A percentile compares a stretch with the other conserved stretches of the same genome.
These are phyloP conservation scores for Calliopsis andreniformis DNA, from an alignment of 1,140 invertebrate genomes.

Conservation along the genomic window DNA sequence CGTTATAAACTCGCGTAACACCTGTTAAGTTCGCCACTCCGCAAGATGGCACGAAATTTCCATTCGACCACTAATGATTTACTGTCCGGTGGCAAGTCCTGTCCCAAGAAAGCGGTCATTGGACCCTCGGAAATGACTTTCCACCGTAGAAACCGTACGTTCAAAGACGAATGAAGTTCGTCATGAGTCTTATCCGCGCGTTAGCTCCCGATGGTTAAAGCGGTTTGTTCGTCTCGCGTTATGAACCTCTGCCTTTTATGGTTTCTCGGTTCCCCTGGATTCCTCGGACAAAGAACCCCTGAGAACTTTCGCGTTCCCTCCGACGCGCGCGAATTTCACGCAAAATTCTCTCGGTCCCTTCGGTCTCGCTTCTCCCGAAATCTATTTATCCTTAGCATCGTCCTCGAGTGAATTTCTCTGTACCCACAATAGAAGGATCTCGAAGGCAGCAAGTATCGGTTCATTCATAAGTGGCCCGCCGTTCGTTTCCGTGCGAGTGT, in stretches of 20 bases:
- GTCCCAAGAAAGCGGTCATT: conserved; percentile 36
- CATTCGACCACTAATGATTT: conserved; percentile 64
- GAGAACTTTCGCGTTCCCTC: too few species aligned
- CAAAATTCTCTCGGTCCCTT: too few species aligned
- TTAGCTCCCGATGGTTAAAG: background rate
- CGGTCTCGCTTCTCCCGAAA: background rate
- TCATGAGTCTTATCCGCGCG: background rate
- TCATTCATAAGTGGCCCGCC: conserved; percentile 61
- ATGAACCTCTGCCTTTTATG: too few species aligned
- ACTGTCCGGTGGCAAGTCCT: conserved; percentile 33
- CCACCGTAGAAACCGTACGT: conserved; percentile 3
- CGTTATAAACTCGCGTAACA: conserved; percentile 66
- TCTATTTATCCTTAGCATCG: too few species aligned
- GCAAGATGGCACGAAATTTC: conserved; percentile 55
- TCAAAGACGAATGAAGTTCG: conserved; percentile 3
- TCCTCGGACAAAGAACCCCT: too few species aligned
- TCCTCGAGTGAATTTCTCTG: too few species aligned
- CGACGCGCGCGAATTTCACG: too few species aligned
- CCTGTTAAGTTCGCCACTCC: conserved; percentile 57
- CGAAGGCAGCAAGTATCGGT: conserved; percentile 43
- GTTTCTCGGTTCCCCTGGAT: too few species aligned
- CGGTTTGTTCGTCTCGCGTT: background rate
- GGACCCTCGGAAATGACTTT: conserved; percentile 15
- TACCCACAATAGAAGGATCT: conserved; percentile 7
- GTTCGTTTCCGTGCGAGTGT: conserved; percentile 47